phyloP scores from a whole-genome alignment of 2,888 invertebrate genomes.

The Drosophila dives region DNA sequence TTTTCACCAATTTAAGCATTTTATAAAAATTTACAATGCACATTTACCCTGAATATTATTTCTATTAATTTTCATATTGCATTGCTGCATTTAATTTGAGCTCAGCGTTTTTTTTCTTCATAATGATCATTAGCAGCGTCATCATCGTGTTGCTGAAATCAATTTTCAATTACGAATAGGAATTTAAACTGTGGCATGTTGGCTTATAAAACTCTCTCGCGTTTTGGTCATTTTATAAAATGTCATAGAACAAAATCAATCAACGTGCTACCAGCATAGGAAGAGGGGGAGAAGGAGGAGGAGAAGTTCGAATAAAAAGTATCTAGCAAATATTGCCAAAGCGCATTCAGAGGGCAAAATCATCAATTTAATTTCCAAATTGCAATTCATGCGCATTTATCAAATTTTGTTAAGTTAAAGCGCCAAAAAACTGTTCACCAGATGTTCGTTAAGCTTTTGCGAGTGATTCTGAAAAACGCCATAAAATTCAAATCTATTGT shows the following conservation, averaged over 20 bases:
- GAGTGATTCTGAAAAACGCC: constrained; percentile 2
- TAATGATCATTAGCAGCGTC: constrained; percentile 1
- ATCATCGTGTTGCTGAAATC: constrained; percentile 51
- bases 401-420: constrained; percentile 53
- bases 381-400: constrained; percentile 75
- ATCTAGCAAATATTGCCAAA: constrained; percentile 38
- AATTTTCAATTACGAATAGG: constrained; percentile 69
- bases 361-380: constrained; percentile 78
- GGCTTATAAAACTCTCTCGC: constrained; percentile 31
- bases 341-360: constrained; percentile 32
- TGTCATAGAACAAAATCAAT: constrained; percentile 76
- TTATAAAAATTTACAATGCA: constrained; percentile 51
- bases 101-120: not conserved
- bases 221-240: constrained; percentile 65
- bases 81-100: constrained; percentile 13
- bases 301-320: constrained; percentile 7
- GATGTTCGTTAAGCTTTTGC: constrained; percentile 4
- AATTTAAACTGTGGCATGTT: constrained; percentile 47
- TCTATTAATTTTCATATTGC: constrained; percentile 61
- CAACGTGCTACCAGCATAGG: constrained; percentile 39
- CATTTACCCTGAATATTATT: constrained; percentile 58
- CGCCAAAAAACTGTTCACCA: constrained; percentile 20
- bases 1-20: constrained; percentile 25
- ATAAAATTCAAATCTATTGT: constrained; percentile 7
- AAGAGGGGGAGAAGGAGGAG: not conserved